A percentile compares a stretch with the other conserved stretches of the same genome.
These are phyloP conservation scores for Pipistrellus kuhlii DNA, from an alignment of 2,797 vertebrate species.

Conservation along the genomic window DNA sequence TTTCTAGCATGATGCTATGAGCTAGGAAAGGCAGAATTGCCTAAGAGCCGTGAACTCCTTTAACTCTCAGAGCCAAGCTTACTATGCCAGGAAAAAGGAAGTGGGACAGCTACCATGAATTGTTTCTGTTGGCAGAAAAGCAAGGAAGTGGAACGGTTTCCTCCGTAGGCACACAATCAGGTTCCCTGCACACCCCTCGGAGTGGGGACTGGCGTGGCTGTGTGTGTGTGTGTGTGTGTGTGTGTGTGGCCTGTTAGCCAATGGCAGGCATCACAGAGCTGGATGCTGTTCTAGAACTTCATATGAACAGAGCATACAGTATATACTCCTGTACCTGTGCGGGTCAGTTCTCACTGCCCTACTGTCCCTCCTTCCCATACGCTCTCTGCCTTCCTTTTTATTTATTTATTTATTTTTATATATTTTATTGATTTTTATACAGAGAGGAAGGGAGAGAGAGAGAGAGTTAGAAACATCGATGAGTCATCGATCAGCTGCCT, in stretches of 20 bases:
- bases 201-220: neutral
- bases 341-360: neutral
- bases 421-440: too few species aligned
- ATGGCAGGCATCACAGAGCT: neutral
- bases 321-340: neutral
- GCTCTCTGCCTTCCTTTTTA: neutral
- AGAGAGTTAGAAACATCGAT: too few species aligned
- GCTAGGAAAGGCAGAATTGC: neutral
- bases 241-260: neutral
- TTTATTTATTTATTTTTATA: too few species aligned
- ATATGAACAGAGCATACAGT: neutral
- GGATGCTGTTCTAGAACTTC: neutral
- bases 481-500: too few species aligned
- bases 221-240: neutral
- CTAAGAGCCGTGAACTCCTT: neutral
- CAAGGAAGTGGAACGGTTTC: constrained; percentile 49
- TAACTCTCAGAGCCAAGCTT: constrained; percentile 44
- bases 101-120: neutral
- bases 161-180: neutral
- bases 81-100: constrained; percentile 59
- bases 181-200: neutral
- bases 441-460: too few species aligned
- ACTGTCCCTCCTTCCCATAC: accelerated
- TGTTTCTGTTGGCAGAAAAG: constrained; percentile 62
- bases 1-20: neutral